Evolutionary conservation across 2,113 vertebrate genomes (phyloP).

Genomic region (Amblyornis subalaris): DNA sequence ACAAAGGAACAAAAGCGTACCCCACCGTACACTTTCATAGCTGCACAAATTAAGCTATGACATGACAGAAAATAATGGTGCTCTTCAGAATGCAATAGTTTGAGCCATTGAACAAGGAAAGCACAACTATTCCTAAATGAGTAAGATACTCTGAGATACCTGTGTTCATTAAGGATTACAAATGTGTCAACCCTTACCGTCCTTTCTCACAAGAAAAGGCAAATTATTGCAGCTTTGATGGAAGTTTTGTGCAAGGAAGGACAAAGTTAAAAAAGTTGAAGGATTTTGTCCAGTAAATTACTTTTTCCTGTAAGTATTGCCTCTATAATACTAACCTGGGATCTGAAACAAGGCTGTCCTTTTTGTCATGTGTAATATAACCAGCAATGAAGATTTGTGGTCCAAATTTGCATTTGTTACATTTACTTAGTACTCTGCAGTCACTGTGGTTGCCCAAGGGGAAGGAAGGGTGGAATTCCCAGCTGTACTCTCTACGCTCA

Average conservation of each 20-base stretch:
- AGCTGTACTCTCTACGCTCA: not conserved
- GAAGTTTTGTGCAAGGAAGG: not conserved
- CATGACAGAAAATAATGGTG: not conserved
- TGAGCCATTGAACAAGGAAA: not conserved
- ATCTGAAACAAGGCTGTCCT: not conserved
- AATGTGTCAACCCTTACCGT: not conserved
- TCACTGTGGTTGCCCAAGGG: not conserved
- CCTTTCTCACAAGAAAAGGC: not conserved
- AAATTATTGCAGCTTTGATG: not conserved
- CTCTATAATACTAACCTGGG: not conserved
- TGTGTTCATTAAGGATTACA: not conserved
- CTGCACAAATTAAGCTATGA: not conserved
- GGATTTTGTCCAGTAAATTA: not conserved
- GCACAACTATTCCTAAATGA: not conserved
- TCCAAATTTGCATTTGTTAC: not conserved
- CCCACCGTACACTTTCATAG: not conserved
- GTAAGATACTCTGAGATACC: not conserved
- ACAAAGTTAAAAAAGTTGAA: not conserved
- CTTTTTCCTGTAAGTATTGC: not conserved
- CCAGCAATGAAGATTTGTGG: constrained; percentile 12
- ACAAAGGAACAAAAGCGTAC: not conserved
- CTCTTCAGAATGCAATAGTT: constrained; percentile 23
- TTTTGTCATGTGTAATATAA: not conserved
- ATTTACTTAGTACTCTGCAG: not conserved
- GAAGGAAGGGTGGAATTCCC: not conserved